These are phyloP conservation scores for Hiodon tergisus DNA, from an alignment of 2,113 vertebrate species.

Conservation along the genomic window DNA sequence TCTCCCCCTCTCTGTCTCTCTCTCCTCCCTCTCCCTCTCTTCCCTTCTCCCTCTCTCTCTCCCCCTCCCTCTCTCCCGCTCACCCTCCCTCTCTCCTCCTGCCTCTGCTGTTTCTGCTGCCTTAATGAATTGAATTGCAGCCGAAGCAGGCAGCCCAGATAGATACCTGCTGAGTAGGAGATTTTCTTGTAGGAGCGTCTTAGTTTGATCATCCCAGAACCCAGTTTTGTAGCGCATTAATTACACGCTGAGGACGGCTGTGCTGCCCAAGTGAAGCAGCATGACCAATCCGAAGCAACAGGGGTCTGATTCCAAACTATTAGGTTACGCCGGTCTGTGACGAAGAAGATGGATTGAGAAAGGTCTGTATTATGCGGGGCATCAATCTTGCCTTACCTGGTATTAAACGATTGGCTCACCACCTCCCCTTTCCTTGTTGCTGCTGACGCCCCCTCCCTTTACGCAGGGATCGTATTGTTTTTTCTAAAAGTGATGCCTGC, in stretches of 20 bases:
- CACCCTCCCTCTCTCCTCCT: neutral
- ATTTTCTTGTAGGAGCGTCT: conserved; percentile 27
- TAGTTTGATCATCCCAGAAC: conserved; percentile 33
- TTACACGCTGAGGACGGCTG: conserved; percentile 29
- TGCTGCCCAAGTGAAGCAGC: conserved; percentile 19
- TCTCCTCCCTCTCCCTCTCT: neutral
- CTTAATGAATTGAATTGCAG: conserved; percentile 25
- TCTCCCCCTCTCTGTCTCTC: conserved; percentile 18
- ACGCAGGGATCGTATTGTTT: conserved; percentile 23
- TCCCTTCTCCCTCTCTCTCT: neutral
- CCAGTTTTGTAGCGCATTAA: conserved; percentile 31
- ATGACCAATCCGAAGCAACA: conserved; percentile 7
- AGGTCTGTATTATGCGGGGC: conserved; percentile 17
- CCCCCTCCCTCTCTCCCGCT: neutral
- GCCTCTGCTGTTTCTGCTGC: neutral
- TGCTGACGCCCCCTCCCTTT: neutral
- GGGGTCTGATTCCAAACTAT: conserved; percentile 26
- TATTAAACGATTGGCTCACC: conserved; percentile 10
- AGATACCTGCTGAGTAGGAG: conserved; percentile 29
- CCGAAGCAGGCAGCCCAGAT: conserved; percentile 33
- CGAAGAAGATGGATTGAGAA: conserved; percentile 3
- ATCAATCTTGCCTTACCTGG: conserved; percentile 20
- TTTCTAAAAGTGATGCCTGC: conserved; percentile 42
- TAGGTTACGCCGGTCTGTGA: conserved; percentile 7
- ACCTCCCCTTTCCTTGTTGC: neutral